Evolutionary conservation across 2,797 vertebrate genomes (phyloP).

Genomic region (Enteromius thamalakanensis): DNA sequence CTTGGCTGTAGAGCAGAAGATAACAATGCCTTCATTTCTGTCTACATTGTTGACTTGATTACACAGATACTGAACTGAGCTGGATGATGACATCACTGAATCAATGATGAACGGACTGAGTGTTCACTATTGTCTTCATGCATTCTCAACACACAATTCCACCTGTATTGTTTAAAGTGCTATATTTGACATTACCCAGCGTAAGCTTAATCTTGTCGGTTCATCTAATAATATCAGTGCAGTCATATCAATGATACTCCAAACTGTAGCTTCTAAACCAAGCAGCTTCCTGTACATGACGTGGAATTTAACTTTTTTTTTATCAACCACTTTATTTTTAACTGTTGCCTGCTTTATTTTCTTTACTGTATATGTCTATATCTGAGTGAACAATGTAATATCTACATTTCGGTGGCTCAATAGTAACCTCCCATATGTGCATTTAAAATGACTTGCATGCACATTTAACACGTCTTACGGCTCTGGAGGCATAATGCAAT

Average conservation of each 20-base stretch:
- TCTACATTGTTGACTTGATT: too few species aligned
- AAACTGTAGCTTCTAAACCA: neutral
- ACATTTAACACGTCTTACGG: neutral
- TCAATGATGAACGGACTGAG: too few species aligned
- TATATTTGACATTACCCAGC: too few species aligned
- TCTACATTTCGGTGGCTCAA: neutral
- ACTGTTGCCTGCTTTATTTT: conserved; percentile 60
- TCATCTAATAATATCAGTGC: neutral
- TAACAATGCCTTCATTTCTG: neutral
- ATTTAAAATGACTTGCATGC: neutral
- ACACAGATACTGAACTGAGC: too few species aligned
- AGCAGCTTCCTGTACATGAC: neutral
- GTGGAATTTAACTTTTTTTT: neutral
- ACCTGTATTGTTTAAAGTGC: too few species aligned
- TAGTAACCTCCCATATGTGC: conserved; percentile 5
- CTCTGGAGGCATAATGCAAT: neutral
- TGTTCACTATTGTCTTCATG: too few species aligned
- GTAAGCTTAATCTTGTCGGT: neutral
- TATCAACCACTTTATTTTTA: conserved; percentile 75
- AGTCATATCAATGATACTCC: neutral
- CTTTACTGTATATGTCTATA: conserved; percentile 33
- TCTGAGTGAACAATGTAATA: conserved; percentile 54
- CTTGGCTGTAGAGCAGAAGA: neutral
- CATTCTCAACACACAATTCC: too few species aligned
- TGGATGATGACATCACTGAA: too few species aligned